These are phyloP conservation scores for Hirtodrosophila cameraria DNA, from an alignment of 2,888 invertebrate genomes.

Conservation along the genomic window DNA sequence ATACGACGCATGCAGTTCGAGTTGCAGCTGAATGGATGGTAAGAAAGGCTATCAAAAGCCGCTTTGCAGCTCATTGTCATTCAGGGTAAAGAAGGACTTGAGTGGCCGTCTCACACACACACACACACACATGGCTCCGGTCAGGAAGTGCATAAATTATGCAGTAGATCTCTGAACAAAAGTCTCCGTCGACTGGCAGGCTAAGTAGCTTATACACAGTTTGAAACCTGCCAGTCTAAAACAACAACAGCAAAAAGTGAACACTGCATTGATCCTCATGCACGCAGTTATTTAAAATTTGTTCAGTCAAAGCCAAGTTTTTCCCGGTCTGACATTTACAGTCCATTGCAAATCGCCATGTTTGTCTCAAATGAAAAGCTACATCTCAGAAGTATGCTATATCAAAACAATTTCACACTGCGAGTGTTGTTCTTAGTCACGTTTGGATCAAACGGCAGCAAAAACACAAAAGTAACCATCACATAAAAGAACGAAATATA, in stretches of 20 bases:
- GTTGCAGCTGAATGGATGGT: slow-evolving; percentile 10
- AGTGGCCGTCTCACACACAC: slow-evolving; percentile 30
- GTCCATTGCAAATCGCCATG: slow-evolving; percentile 65
- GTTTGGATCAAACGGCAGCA: slow-evolving; percentile 66
- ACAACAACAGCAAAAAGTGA: slow-evolving; percentile 37
- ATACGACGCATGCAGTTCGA: slow-evolving; percentile 20
- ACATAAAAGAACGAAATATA: slow-evolving; percentile 15
- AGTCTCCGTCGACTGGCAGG: slow-evolving; percentile 9
- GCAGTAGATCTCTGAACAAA: slow-evolving; percentile 19
- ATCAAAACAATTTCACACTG: not conserved
- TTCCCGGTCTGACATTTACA: slow-evolving; percentile 43
- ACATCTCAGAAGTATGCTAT: too few species aligned
- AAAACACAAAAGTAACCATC: slow-evolving; percentile 23
- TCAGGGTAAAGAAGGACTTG: not conserved
- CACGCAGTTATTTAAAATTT: slow-evolving; percentile 58
- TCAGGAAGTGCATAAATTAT: slow-evolving; percentile 68
- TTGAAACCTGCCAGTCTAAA: too few species aligned
- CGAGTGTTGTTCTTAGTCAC: slow-evolving; percentile 59
- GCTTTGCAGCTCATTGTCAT: slow-evolving; percentile 69
- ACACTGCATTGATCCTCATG: slow-evolving; percentile 58
- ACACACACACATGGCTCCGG: slow-evolving; percentile 40
- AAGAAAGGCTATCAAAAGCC: slow-evolving; percentile 60
- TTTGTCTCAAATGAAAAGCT: slow-evolving; percentile 10
- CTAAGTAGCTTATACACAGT: slow-evolving; percentile 66
- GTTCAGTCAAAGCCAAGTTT: slow-evolving; percentile 47